Conservation (phyloP, 2,797 vertebrate genomes). For the Neopelma chrysocephalum region DNA sequence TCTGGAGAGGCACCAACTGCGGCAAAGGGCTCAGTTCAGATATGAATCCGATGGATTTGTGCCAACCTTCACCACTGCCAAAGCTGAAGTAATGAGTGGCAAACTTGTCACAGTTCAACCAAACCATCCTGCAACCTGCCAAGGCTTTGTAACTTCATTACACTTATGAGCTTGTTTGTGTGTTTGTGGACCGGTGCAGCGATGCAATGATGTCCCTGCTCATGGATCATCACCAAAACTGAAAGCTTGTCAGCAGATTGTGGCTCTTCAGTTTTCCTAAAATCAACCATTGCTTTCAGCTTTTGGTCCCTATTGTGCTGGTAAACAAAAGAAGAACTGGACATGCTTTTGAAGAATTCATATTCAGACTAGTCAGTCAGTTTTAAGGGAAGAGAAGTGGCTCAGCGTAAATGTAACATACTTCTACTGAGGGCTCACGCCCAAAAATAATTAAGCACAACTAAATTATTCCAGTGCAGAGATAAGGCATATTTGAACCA, state of each 20-base stretch:
- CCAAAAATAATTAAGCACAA: neutral
- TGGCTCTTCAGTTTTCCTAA: neutral
- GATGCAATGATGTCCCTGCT: neutral
- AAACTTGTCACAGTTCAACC: neutral
- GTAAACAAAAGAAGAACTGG: neutral
- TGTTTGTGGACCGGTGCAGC: neutral
- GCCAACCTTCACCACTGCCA: neutral
- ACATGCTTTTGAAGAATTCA: neutral
- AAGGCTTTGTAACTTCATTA: neutral
- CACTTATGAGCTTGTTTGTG: accelerated
- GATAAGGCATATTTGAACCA: neutral
- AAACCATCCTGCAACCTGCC: neutral
- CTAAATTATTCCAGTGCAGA: neutral
- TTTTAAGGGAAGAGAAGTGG: neutral
- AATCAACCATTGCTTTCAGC: neutral
- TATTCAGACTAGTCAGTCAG: neutral
- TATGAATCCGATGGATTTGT: neutral
- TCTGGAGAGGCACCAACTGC: neutral
- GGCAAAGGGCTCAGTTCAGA: neutral
- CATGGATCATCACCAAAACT: neutral
- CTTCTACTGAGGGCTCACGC: neutral
- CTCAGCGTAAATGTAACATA: neutral
- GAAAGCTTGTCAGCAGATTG: neutral
- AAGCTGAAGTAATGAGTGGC: neutral
- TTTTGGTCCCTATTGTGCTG: accelerated